A percentile compares a stretch with the other conserved stretches of the same genome.
phyloP scores from a whole-genome alignment of 2,888 invertebrate species.

The Villa cingulata region DNA sequence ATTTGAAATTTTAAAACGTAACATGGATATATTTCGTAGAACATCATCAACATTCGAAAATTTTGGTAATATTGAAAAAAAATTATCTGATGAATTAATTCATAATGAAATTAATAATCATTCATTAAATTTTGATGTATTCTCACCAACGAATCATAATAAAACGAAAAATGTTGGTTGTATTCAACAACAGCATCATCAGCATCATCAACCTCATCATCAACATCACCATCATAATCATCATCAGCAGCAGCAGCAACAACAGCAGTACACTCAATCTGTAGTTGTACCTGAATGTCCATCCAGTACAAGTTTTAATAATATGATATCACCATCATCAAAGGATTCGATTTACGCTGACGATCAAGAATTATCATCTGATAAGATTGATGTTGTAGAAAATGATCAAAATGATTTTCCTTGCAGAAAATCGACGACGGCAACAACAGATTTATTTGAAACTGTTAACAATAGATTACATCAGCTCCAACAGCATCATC shows the following conservation, averaged over 20 bases:
- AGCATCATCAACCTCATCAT: not conserved
- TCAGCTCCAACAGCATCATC: not conserved
- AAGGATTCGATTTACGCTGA: conserved; percentile 14
- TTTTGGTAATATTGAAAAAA: not conserved
- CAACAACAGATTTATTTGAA: conserved; percentile 29
- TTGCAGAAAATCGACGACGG: not conserved
- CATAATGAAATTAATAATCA: not conserved
- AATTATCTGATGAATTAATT: not conserved
- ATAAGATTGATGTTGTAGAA: conserved; percentile 32
- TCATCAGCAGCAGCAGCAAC: not conserved
- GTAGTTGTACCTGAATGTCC: conserved; percentile 3
- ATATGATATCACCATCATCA: not conserved
- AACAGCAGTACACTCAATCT: not conserved
- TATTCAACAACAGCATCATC: not conserved
- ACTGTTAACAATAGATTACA: conserved; percentile 17
- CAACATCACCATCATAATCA: not conserved
- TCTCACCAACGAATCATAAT: not conserved
- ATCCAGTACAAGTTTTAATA: conserved; percentile 1
- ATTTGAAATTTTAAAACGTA: conserved; percentile 26
- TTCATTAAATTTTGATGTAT: not conserved
- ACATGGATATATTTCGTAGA: conserved; percentile 22
- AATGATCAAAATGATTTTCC: conserved; percentile 31
- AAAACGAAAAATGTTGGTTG: not conserved
- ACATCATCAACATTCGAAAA: not conserved
- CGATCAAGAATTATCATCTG: conserved; percentile 29